phyloP scores from a whole-genome alignment of 2,797 vertebrate species.

The Huso huso region DNA sequence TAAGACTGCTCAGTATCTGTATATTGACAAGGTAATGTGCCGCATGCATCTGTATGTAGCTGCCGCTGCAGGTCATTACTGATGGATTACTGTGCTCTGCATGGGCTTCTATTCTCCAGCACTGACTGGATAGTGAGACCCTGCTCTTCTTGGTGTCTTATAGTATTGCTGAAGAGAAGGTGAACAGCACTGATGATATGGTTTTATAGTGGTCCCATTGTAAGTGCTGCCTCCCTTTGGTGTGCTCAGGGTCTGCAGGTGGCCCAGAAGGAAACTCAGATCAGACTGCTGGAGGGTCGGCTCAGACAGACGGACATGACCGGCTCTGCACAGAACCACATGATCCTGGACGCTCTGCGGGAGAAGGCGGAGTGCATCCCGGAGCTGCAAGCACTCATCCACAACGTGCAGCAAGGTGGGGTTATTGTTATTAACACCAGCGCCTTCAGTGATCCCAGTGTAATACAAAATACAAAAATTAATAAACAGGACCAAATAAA shows the following conservation, averaged over 20 bases:
- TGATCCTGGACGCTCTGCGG: slow-evolving; percentile 78
- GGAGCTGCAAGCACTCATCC: slow-evolving; percentile 77
- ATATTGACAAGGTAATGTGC: too few relatives aligned
- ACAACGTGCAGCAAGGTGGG: slow-evolving; percentile 83
- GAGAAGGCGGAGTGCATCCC: slow-evolving; percentile 88
- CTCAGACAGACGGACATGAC: slow-evolving; percentile 80
- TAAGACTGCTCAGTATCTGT: slow-evolving; percentile 21
- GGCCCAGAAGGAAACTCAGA: slow-evolving; percentile 89
- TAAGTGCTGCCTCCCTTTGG: neutral
- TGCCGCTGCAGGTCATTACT: too few relatives aligned
- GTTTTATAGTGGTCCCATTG: neutral
- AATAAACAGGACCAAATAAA: too few relatives aligned
- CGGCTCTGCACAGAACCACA: slow-evolving; percentile 77
- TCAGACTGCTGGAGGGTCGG: slow-evolving; percentile 85
- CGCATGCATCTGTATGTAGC: too few relatives aligned
- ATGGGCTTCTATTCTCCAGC: too few relatives aligned
- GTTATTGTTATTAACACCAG: too few relatives aligned
- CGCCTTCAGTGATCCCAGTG: too few relatives aligned
- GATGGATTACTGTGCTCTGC: too few relatives aligned
- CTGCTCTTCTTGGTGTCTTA: too few relatives aligned
- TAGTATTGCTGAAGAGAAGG: too few relatives aligned
- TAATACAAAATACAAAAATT: too few relatives aligned
- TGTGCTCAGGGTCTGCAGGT: slow-evolving; percentile 78
- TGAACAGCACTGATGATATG: neutral
- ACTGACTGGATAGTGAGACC: too few relatives aligned